Base-by-base conservation (phyloP, 2,797 vertebrate genomes). In the Natrix natrix region DNA sequence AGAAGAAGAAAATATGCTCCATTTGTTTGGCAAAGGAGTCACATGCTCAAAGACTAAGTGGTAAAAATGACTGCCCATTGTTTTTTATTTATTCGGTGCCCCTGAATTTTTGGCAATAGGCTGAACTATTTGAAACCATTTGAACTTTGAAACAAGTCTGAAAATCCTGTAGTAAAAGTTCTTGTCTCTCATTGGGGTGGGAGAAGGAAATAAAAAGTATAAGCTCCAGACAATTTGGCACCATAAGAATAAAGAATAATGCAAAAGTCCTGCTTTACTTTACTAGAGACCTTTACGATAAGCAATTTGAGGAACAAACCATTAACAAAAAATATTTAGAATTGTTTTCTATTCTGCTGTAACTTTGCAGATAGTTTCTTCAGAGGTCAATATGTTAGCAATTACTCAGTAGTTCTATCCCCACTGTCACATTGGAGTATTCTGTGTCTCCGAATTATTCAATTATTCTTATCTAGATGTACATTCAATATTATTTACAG, bases 311-410 rank as follows among this genome's bases (percentile, higher is more conserved):
- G 86, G 5, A 92, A 90, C 94, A 95, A 95, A 95, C 69, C 91
- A 87, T 92, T 93, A 52, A 28, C 52, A 61, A n/a, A 61, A 56
- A 28, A 93, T 86, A 59, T 95, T 89, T 93, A 94, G 91, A 95
- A 61, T 92, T 74, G 93, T 92, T 92, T 92, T 93, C 95, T 94
- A 94, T 91, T 94, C 37, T 86, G 0, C 92, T 93, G 93, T 43
- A 87, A 92, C 95, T 95, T 96, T 94, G 95, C 92, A 96, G 94
- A 94, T 96, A 95, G 90, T 93, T 69, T 94, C 59, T 89, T 74
- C 93, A 94, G 92, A 96, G 96, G 93, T 93, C 94, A 96, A 88
- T 89, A 93, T 88, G 92, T 95, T 93, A 52, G 87, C 56, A 94
- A 95, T 94, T 93, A 94, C 95, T 95, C 94, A 94, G 94, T 95